Base-by-base conservation (phyloP, 2,888 invertebrate species). In the Priocnemis perturbator region DNA sequence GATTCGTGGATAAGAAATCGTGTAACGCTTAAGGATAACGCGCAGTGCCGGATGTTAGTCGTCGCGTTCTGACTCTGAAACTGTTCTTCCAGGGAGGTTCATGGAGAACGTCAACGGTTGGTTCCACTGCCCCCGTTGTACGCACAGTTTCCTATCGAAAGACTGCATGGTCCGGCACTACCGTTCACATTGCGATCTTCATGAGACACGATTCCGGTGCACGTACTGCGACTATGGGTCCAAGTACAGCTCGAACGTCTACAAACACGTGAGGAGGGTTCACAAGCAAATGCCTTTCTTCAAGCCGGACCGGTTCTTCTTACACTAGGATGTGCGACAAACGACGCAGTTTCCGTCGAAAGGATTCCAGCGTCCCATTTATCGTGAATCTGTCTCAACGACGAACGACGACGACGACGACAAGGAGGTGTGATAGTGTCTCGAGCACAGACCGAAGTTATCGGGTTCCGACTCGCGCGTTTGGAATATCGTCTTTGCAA, bases 131-230 rank as follows among this genome's bases (percentile, higher is more conserved):
- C 79, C 81, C 17, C 77, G 81, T 64, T 84, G 81, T 64, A 77
- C 81, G 0, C 78, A 74, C 60, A 72, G 73, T 66, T 84, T 83
- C 69, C 74, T 77, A 4, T 74, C 83, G 64, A 79, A 80, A 73
- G 79, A 82, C 53, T 78, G 81, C 67, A 74, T 86, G 69, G 53
- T 83, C n/a, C 83, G 85, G 15, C 89, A 89, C 76, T 81, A 82
- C 65, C 84, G 81, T 60, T 85, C 81, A 56, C 89, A 87, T 69
- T 86, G 87, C 71, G 79, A 84, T 45, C 73, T 74, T 15, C 67
- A 81, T 64, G 85, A 86, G 82, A 74, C 83, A 0, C 83, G 87
- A 64, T 89, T 87, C 71, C 81, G 84, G 64, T 89, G 88, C 66
- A 81, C 84, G 9, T 86, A 84, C 69, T 88, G 88, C 73, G 70